Evolutionary conservation across 2,797 vertebrate genomes (phyloP).

Genomic region (Pipistrellus pygmaeus): DNA sequence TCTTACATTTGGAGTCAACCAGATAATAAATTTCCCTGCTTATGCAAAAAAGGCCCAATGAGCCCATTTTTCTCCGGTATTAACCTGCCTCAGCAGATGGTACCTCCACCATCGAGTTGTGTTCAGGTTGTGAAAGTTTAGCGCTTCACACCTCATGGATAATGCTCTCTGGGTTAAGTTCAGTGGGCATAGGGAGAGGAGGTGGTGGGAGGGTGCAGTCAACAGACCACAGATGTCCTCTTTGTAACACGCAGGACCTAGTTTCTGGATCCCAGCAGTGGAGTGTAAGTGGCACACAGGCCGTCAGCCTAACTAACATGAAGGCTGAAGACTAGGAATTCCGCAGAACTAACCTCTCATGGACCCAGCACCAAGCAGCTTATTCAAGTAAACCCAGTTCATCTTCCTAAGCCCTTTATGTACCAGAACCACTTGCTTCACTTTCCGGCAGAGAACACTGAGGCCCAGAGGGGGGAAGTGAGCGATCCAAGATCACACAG

Average conservation of each 20-base stretch:
- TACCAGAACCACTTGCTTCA: background rate
- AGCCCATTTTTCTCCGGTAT: background rate
- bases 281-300: too few species aligned
- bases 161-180: background rate
- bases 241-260: background rate
- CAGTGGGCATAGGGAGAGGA: background rate
- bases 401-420: background rate
- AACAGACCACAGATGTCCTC: background rate
- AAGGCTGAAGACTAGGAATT: background rate
- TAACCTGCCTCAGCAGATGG: background rate
- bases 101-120: background rate
- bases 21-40: slow-evolving; percentile 15
- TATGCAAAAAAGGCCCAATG: background rate
- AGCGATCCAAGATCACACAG: background rate
- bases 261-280: background rate
- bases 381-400: background rate
- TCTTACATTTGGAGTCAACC: background rate
- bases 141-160: background rate
- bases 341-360: background rate
- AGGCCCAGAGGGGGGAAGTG: background rate
- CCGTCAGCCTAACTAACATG: background rate
- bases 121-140: background rate
- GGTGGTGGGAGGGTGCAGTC: background rate
- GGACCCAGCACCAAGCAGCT: background rate
- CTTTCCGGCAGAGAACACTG: background rate